Evolutionary conservation across 2,113 vertebrate genomes (phyloP).

Genomic region (Brachypodius melanocephalos): DNA sequence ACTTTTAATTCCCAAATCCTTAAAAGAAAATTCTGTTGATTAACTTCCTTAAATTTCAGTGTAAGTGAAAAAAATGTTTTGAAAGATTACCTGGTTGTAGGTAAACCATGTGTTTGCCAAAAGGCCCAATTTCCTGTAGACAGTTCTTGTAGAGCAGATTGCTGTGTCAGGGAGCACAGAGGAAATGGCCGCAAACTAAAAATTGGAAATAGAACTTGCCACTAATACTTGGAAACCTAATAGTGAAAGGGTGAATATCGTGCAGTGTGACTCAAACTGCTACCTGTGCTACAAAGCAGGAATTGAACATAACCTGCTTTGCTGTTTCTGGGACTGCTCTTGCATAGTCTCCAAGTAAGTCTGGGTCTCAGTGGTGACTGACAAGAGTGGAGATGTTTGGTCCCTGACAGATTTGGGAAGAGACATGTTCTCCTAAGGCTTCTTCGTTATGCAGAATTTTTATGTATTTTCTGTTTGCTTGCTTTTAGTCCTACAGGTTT

Average conservation of each 20-base stretch:
- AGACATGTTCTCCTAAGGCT: background rate
- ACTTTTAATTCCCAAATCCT: constrained; percentile 33
- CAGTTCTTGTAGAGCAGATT: background rate
- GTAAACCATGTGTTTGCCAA: background rate
- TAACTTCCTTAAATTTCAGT: background rate
- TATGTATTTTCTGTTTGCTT: background rate
- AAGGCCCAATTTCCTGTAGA: background rate
- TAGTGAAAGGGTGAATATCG: background rate
- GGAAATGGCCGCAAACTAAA: background rate
- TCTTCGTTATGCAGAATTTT: background rate
- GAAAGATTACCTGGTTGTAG: background rate
- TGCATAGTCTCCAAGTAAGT: background rate
- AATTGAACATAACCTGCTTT: background rate
- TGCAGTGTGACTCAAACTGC: background rate
- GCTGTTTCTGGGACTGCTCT: background rate
- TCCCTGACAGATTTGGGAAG: constrained; percentile 44
- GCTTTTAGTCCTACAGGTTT: constrained; percentile 20
- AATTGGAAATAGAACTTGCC: background rate
- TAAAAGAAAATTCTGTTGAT: background rate
- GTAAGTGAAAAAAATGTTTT: background rate
- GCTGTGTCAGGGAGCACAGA: background rate
- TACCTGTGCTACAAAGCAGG: background rate
- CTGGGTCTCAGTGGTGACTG: background rate
- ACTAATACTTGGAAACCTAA: background rate
- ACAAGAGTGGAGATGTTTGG: background rate